These are phyloP conservation scores for Gnathonemus longibarbis DNA, from an alignment of 2,113 vertebrate genomes.

Conservation along the genomic window DNA sequence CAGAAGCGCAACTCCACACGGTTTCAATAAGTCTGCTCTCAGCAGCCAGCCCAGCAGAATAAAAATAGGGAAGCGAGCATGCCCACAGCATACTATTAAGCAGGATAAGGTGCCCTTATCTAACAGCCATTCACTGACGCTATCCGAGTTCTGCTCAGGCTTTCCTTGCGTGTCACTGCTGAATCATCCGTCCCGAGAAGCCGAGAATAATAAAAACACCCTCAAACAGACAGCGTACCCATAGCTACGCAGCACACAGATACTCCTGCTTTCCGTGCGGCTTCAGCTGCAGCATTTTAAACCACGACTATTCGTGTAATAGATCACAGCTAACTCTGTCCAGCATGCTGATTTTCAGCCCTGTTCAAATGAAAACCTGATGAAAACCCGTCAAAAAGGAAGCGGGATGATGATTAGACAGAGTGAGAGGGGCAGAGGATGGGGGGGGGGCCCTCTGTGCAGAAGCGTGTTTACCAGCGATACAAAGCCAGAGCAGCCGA, in stretches of 20 bases:
- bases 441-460: not conserved
- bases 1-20: not conserved
- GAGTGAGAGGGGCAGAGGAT: not conserved
- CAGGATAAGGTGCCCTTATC: not conserved
- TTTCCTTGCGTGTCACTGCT: not conserved
- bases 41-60: not conserved
- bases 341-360: not conserved
- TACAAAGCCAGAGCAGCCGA: not conserved
- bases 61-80: not conserved
- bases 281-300: not conserved
- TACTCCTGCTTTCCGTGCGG: not conserved
- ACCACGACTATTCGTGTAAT: not conserved
- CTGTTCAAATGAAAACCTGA: not conserved
- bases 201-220: not conserved
- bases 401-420: not conserved
- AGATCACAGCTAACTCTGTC: not conserved
- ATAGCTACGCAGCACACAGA: not conserved
- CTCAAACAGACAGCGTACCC: not conserved
- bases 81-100: not conserved
- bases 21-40: not conserved
- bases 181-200: not conserved
- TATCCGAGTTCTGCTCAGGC: not conserved
- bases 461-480: conserved; percentile 14
- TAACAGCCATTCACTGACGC: not conserved
- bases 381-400: not conserved